Conservation (phyloP, 2,888 invertebrate species). For the Hoplodrina ambigua region DNA sequence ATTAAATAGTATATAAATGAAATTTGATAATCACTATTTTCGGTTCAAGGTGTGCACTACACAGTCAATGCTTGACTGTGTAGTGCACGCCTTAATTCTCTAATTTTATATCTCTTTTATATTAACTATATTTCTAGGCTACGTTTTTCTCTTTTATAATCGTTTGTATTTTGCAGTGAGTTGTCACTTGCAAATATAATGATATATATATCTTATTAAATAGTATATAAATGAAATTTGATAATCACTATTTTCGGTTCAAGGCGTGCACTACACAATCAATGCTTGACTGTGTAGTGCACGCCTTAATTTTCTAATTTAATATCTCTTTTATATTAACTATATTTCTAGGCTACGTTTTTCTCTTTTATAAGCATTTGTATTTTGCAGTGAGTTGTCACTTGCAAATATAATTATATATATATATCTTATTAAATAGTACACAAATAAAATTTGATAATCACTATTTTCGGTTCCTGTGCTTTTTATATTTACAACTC, state of each 20-base stretch:
- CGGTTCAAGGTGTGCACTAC: no score
- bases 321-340: not conserved
- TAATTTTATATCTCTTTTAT: not conserved
- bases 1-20: not conserved
- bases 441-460: constrained; percentile 22
- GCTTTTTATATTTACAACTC: constrained; percentile 42
- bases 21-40: constrained; percentile 45
- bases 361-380: no score
- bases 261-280: no score
- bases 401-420: not conserved
- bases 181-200: not conserved
- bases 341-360: no score
- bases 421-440: not conserved
- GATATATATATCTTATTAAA: not conserved
- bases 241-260: constrained; percentile 49
- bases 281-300: no score
- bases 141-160: no score
- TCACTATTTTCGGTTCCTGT: constrained; percentile 49
- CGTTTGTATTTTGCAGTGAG: not conserved
- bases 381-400: not conserved
- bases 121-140: no score
- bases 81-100: not conserved
- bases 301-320: not conserved
- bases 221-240: constrained; percentile 16
- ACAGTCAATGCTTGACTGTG: no score